These are phyloP conservation scores for Agonopterix alstromeriana DNA, from an alignment of 2,888 invertebrate genomes.

Conservation along the genomic window DNA sequence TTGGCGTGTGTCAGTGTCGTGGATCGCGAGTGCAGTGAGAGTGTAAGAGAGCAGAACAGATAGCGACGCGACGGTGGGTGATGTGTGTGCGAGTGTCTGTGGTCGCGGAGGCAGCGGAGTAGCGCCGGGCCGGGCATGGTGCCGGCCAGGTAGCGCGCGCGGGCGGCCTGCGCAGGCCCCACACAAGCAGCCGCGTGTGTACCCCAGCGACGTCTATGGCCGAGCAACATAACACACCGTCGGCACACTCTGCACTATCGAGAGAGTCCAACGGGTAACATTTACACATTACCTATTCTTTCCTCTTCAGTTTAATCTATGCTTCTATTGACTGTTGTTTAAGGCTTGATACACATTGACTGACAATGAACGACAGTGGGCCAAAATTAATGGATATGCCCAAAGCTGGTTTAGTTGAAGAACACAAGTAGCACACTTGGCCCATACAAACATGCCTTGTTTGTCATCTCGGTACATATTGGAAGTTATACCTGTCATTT, in stretches of 20 bases:
- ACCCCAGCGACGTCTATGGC: conserved; percentile 92
- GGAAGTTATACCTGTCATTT: too few relatives aligned
- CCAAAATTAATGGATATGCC: too few relatives aligned
- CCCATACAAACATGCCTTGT: too few relatives aligned
- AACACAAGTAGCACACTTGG: too few relatives aligned
- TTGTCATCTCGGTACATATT: too few relatives aligned
- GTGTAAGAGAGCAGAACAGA: conserved; percentile 14
- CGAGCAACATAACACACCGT: conserved; percentile 89
- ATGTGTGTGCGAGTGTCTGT: conserved; percentile 18
- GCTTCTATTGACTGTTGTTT: too few relatives aligned
- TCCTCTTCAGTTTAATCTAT: too few relatives aligned
- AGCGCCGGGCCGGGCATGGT: conserved; percentile 72
- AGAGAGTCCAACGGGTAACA: conserved; percentile 78
- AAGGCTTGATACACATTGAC: too few relatives aligned
- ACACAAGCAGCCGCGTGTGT: conserved; percentile 77
- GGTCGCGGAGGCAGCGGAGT: conserved; percentile 55
- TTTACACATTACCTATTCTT: background rate
- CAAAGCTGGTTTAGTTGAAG: too few relatives aligned
- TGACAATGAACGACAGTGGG: too few relatives aligned
- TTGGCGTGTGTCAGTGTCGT: conserved; percentile 39
- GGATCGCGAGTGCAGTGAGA: conserved; percentile 30
- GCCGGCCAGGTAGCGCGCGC: conserved; percentile 76
- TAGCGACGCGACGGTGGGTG: background rate
- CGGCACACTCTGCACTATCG: conserved; percentile 84
- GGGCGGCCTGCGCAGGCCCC: conserved; percentile 76